A percentile compares a stretch with the other conserved stretches of the same genome.
Conservation (phyloP, 2,888 invertebrate species). For the Cataglyphis altisquamis region DNA sequence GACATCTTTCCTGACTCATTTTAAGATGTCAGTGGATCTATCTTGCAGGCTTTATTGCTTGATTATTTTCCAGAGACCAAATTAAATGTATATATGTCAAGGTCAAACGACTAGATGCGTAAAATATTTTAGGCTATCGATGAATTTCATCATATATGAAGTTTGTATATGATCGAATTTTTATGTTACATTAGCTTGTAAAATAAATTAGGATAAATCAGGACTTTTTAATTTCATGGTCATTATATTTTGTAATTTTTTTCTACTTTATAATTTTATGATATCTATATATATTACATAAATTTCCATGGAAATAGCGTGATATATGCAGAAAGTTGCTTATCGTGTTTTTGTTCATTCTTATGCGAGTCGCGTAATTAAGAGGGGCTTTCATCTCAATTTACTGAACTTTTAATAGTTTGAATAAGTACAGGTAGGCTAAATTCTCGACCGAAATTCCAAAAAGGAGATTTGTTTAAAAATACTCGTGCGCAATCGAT, state of each 20-base stretch:
- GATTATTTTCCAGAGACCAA: neutral
- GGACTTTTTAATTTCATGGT: neutral
- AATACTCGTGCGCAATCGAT: neutral
- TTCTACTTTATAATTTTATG: neutral
- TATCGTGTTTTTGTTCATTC: neutral
- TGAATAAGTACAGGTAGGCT: neutral
- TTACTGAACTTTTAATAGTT: neutral
- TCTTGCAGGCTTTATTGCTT: neutral
- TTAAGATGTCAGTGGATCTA: neutral
- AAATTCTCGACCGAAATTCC: neutral
- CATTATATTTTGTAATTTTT: neutral
- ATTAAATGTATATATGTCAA: conserved; percentile 3
- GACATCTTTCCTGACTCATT: neutral
- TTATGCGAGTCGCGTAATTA: neutral
- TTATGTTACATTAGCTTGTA: neutral
- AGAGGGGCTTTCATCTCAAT: neutral
- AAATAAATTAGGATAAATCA: neutral
- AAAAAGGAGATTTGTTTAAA: neutral
- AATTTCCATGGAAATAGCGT: neutral
- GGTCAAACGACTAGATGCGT: neutral
- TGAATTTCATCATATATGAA: neutral
- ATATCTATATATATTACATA: neutral
- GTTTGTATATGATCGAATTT: neutral
- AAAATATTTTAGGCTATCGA: neutral
- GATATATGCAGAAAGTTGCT: neutral